Evolutionary conservation across 2,888 invertebrate species (phyloP).

Genomic region (Lathronympha strigana): DNA sequence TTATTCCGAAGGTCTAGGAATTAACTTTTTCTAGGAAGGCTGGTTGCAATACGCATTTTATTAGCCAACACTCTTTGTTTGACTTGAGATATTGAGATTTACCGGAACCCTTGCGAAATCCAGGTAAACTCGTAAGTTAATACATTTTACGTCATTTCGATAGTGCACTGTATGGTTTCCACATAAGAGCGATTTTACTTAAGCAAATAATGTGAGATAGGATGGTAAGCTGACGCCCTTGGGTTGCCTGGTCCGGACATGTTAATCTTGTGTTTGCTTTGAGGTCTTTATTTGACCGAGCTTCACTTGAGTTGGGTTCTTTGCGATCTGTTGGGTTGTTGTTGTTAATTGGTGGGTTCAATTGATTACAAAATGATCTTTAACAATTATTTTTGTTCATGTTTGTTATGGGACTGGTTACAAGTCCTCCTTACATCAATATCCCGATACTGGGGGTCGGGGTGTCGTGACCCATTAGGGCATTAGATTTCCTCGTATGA

Average conservation of each 20-base stretch:
- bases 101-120: slow-evolving; percentile 14
- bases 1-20: neutral
- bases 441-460: no score
- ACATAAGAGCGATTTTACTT: neutral
- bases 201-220: neutral
- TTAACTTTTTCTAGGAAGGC: neutral
- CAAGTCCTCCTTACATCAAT: no score
- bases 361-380: no score
- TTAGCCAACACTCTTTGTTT: slow-evolving; percentile 10
- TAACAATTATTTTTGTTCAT: no score
- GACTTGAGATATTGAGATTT: slow-evolving; percentile 25
- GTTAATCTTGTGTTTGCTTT: slow-evolving; percentile 54
- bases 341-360: no score
- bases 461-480: no score
- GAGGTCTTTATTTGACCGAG: slow-evolving; percentile 47
- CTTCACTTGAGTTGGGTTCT: slow-evolving; percentile 44
- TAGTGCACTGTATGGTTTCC: neutral
- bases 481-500: no score
- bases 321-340: neutral
- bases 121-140: neutral
- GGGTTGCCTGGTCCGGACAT: slow-evolving; percentile 46
- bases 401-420: no score
- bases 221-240: neutral
- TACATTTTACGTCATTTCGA: neutral
- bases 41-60: slow-evolving; percentile 9